Evolutionary conservation across 1,140 invertebrate genomes (phyloP).

Genomic region (Sweltsa coloradensis): DNA sequence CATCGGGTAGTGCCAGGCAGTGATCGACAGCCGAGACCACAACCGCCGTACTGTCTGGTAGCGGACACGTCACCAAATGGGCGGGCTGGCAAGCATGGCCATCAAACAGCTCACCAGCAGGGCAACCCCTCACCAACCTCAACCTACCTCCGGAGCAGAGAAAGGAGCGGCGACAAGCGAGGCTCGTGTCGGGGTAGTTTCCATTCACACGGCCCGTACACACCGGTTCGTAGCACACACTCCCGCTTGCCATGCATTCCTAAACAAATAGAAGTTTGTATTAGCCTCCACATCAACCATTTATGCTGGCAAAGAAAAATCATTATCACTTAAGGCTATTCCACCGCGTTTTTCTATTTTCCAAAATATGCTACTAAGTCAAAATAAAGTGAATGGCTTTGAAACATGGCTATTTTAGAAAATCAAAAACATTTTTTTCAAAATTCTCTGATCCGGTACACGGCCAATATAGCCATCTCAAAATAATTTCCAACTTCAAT

Average conservation of each 20-base stretch:
- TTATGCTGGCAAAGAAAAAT: no score
- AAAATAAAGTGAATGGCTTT: no score
- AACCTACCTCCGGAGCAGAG: constrained; percentile 24
- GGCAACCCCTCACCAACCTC: constrained; percentile 26
- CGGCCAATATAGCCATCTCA: no score
- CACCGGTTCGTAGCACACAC: constrained; percentile 28
- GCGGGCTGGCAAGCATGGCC: constrained; percentile 30
- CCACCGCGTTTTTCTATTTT: no score
- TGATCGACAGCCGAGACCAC: constrained; percentile 28
- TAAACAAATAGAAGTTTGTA: no score
- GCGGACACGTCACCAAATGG: constrained; percentile 27
- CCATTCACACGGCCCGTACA: constrained; percentile 28
- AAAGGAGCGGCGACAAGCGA: constrained; percentile 24
- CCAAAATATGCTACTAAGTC: no score
- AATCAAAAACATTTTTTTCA: no score
- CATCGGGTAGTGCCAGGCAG: constrained; percentile 25
- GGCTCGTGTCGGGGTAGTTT: constrained; percentile 24
- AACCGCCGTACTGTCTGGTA: constrained; percentile 29
- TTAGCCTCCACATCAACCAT: no score
- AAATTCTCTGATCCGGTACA: no score
- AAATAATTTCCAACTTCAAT: no score
- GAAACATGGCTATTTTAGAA: no score
- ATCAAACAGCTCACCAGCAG: constrained; percentile 31
- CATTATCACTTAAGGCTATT: no score
- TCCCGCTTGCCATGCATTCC: constrained; percentile 16